These are phyloP conservation scores for Dusona sp. DNA, from an alignment of 2,888 invertebrate genomes.

Conservation along the genomic window DNA sequence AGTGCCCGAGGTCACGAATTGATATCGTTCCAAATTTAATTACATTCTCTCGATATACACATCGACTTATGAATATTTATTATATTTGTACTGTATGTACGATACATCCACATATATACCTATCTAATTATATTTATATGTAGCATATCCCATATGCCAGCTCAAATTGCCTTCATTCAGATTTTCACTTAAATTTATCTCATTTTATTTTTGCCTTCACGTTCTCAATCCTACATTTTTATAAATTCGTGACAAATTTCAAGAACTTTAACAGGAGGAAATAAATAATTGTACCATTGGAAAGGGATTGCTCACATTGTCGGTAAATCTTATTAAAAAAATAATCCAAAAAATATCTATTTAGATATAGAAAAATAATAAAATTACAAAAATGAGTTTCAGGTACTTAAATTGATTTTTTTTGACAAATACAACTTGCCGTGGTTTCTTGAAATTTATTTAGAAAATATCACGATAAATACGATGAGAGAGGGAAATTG, in stretches of 20 bases:
- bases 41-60: slow-evolving; percentile 51
- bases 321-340: no score
- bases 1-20: slow-evolving; percentile 65
- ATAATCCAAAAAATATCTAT: neutral
- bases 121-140: neutral
- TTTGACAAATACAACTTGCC: no score
- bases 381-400: no score
- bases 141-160: neutral
- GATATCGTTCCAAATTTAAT: slow-evolving; percentile 70
- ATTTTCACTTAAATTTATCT: neutral
- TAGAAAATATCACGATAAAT: neutral
- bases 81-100: slow-evolving; percentile 19
- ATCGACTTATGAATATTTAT: slow-evolving; percentile 63
- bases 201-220: neutral
- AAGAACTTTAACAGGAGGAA: no score
- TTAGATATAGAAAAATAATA: no score
- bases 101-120: slow-evolving; percentile 10
- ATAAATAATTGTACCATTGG: no score
- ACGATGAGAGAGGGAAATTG: no score
- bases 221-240: neutral
- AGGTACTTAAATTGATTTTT: no score
- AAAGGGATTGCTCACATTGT: no score
- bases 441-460: neutral
- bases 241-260: neutral
- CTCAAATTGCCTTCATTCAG: neutral